Evolutionary conservation across 2,113 vertebrate genomes (phyloP).

Genomic region (Theristicus caerulescens): DNA sequence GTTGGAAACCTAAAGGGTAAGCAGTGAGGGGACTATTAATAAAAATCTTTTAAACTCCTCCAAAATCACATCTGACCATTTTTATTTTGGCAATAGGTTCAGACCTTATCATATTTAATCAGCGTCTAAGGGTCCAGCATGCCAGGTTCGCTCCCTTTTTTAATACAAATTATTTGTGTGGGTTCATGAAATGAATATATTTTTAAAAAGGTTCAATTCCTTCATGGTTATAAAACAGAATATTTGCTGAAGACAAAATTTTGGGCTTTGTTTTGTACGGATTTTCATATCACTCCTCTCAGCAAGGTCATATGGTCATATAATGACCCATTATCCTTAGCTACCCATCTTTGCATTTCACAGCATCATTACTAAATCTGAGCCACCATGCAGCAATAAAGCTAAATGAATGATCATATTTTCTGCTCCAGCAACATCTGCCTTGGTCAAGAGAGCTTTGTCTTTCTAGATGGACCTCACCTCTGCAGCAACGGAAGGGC

Average conservation of each 20-base stretch:
- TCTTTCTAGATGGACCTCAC: neutral
- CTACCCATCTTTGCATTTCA: neutral
- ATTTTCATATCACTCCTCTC: neutral
- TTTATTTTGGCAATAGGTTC: neutral
- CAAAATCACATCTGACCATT: neutral
- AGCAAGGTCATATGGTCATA: neutral
- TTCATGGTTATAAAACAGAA: neutral
- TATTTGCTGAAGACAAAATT: neutral
- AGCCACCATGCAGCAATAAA: neutral
- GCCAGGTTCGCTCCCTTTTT: neutral
- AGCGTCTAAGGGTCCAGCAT: neutral
- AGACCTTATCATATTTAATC: neutral
- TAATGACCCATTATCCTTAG: neutral
- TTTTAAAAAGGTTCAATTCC: neutral
- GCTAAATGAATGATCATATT: neutral
- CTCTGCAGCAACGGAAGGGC: neutral
- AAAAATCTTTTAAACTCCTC: neutral
- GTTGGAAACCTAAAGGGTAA: slow-evolving; percentile 12
- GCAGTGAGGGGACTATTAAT: neutral
- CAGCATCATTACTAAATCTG: neutral
- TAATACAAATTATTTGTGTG: neutral
- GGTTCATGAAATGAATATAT: neutral
- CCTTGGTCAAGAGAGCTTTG: neutral
- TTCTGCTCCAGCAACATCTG: neutral
- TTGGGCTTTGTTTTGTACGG: neutral